Evolutionary conservation across 2,797 vertebrate genomes (phyloP), one percentile per base, ranked within the genome.

Genomic region (Channa striata): DNA sequence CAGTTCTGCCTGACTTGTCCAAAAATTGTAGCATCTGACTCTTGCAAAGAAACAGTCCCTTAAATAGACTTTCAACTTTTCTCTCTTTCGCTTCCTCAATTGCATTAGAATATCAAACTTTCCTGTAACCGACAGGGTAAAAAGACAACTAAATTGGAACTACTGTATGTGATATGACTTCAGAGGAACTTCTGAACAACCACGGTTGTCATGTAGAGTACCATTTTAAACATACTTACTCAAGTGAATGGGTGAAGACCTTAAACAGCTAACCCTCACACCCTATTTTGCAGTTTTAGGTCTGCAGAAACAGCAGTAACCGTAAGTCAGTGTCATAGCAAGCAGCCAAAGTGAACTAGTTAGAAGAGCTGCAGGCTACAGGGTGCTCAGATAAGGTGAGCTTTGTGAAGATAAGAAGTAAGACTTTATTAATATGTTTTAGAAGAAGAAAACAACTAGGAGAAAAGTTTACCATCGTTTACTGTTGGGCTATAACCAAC

Each of bases 21-120:
- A 43, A n/a, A 67, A 70, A 52, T 11, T 12, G 21, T 25, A 43
- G 21, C 49, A 70, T 59, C 36, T 34, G 34, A 78, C 16, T 19
- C 16, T 60, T 69, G 23, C 49, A 80, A 56, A 74, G 57, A 76
- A 59, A 75, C 46, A 6, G 21, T 37, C 46, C 43, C 48, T 56
- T 48, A 13, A 77, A 68, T 68, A 80, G 72, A 72, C 43, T 48
- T 59, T 53, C 33, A 72, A 53, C 44, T 58, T 76, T 57, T 77
- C 51, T 56, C 67, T 62, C 39, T 86, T 80, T 82, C 84, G 72
- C 65, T 89, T 89, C 86, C 82, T 81, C 44, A 64, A 67, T 71
- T 57, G 50, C 36, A 43, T 68, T 48, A 74, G 43, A 78, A 81
- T 76, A 71, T 74, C 68, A 47, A 7, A 77, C 66, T 83, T 90